Base-by-base conservation (phyloP, 2,888 invertebrate species). In the Strigamia transsilvanica region DNA sequence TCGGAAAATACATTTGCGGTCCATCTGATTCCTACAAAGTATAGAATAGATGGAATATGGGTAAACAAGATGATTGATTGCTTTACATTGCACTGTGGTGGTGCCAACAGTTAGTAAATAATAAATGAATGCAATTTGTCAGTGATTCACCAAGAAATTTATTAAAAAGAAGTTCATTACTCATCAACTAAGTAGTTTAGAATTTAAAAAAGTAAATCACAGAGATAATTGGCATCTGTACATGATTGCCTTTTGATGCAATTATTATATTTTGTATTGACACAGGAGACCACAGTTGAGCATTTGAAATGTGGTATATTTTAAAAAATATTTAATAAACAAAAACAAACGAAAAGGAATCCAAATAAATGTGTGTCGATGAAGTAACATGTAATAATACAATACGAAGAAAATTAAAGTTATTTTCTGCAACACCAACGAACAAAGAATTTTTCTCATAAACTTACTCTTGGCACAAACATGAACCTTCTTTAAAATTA, bases 1-100 rank as follows among this genome's bases (percentile, higher is more conserved):
- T 84, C 66, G 86, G 86, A 41, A 85, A 86, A 82, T 86, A 86
- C 80, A 85, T 86, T 42, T 85, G 85, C 79, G 86, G 86, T 27
- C 85, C 86, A 13, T 86, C 85, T 79, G 86, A 86, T 82, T 85
- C 85, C 13, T 82, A 80, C 46, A 41, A 34, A 23, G 77, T 6
- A 77, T 82, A 21, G 82, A 83, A 87, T 82, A 42, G 21, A 56
- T 21, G 0, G n/a, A 56, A 56, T n/a, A 56, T 18, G 18, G n/a
- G 18, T 9, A 18, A 18, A 56, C n/a, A 56, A 56, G n/a, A 56
- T 56, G 56, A 56, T 56, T 56, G 56, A 56, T 56, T 7, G 56
- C 18, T 56, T 18, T 18, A 2, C 18, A 56, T 18, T 18, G 51
- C 51, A 51, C 51, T n/a, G n/a, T n/a, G 13, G 2, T 3, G 51